Evolutionary conservation across 2,113 vertebrate species (phyloP), one percentile per base, ranked within the genome.

Genomic region (Seriola quinqueradiata): DNA sequence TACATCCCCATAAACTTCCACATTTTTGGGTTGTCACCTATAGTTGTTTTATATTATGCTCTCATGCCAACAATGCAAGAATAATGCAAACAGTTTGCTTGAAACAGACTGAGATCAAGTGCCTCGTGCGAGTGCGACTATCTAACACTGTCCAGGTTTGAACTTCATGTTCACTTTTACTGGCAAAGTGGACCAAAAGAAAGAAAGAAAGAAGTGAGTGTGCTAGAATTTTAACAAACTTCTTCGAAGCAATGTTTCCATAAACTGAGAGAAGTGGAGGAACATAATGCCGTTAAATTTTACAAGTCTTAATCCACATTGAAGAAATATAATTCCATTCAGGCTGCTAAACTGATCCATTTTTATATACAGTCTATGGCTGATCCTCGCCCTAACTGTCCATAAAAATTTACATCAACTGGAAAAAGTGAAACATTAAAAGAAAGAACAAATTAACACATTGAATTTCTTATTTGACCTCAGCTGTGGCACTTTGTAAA

Each of bases 401-500:
- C 1, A 64, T 13, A 38, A 50, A 82, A 34, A 54, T 42, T n/a
- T 57, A 48, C 23, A 75, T 32, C 11, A 58, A 74, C 8, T 54
- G 59, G 54, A 65, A 81, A 68, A 59, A 54, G 44, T 14, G 12
- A 70, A 12, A 44, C 46, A 38, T n/a, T 19, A 68, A 64, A 46
- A 23, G 17, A 28, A 70, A 50, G 17, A 44, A 19, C 25, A 52
- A 21, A 72, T 61, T 55, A 68, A 57, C 52, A 36, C 5, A 1
- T 76, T 13, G 14, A 14, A 44, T 70, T 66, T 54, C 65, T 74
- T 23, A 23, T 36, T 63, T 63, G 70, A 76, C 74, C 38, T 44
- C 21, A 58, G 46, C 67, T 71, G 60, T 58, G 64, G 57, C 23
- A 40, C 69, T 55, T 72, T 8, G 25, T 71, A 21, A 65, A 80